These are phyloP conservation scores for Scomber colias DNA, from an alignment of 2,113 vertebrate species.

Conservation along the genomic window DNA sequence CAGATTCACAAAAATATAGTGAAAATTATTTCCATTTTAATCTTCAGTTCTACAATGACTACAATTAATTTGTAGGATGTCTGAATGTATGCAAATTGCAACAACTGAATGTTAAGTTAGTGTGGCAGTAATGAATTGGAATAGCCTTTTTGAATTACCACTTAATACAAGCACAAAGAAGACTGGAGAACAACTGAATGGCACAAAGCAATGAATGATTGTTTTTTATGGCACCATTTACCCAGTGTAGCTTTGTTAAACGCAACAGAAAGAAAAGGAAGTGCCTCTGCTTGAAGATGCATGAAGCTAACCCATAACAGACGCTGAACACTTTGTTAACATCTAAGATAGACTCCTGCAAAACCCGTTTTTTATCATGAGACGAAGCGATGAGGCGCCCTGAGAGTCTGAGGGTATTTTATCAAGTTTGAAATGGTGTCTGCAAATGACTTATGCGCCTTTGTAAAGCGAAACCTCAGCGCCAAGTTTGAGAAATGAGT, in stretches of 20 bases:
- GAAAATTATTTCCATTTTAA: neutral
- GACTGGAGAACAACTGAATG: no score
- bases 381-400: neutral
- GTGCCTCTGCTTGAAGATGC: neutral
- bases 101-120: no score
- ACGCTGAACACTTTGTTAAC: neutral
- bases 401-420: neutral
- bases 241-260: neutral
- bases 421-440: conserved; percentile 14
- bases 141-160: no score
- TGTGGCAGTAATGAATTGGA: no score
- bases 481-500: neutral
- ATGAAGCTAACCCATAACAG: neutral
- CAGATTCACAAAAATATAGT: neutral
- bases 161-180: no score
- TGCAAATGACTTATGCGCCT: no score
- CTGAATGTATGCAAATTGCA: neutral
- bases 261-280: neutral
- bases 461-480: neutral
- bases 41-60: neutral
- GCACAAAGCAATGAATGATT: neutral
- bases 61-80: neutral
- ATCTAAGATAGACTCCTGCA: conserved; percentile 34
- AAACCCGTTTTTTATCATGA: conserved; percentile 45
- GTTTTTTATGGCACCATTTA: neutral